Base-by-base conservation (phyloP, 1,140 invertebrate species). In the Acyrthosiphon pisum region DNA sequence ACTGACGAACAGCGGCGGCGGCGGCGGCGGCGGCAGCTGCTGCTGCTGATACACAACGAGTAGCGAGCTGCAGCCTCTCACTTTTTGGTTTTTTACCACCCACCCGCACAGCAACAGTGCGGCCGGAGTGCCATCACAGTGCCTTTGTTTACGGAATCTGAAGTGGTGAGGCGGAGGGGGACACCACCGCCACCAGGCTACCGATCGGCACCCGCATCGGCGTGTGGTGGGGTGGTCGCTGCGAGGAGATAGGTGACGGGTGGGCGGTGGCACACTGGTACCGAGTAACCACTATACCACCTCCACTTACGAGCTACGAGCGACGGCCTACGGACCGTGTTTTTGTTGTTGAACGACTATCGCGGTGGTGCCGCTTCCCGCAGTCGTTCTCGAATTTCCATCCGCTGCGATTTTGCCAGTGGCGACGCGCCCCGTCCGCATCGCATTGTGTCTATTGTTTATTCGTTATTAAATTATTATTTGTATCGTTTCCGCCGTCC, bases 361-460 rank as follows among this genome's bases (percentile, higher is more conserved):
- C 83, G 22, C 35, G 18, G 81, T 3, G n/a, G 35, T 37, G 22
- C 22, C 35, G 76, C 35, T n/a, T n/a, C 30, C n/a, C 60, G 14
- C 60, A 76, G 60, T 76, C 60, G 60, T 76, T n/a, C 30, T 76
- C 60, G 60, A 76, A 35, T n/a, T 76, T 76, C 30, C 60, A 76
- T 76, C 60, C 60, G 60, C n/a, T 76, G 60, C 60, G 60, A n/a
- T 76, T 83, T 22, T 83, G n/a, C 81, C 37, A 84, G 20, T 44
- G 22, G 83, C 83, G 83, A 84, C 83, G 83, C 83, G 83, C 37
- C 1, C 9, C 9, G 26, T 46, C 11, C 41, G 41, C 84, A 86
- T 46, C 84, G 84, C 84, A 86, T 86, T 46, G 84, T 86, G 84
- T 26, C 84, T 26, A 30, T 86, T 44, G 84, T 86, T 46, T 46